Percentiles rank a stretch among this genome's conserved stretches.
phyloP scores from a whole-genome alignment of 2,888 invertebrate genomes.

The Branchellion lobata region DNA sequence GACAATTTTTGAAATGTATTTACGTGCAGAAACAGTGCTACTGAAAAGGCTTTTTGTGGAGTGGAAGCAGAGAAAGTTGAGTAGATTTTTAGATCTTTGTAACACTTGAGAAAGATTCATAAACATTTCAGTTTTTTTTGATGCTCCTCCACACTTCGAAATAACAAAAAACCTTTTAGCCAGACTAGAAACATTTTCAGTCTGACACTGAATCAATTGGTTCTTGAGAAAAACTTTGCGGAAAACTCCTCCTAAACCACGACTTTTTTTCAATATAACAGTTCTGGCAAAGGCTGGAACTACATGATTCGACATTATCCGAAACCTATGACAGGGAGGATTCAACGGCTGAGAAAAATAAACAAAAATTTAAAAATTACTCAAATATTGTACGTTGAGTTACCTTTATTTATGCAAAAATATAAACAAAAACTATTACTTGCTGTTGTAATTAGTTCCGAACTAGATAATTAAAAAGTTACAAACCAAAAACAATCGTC shows the following conservation, averaged over 20 bases:
- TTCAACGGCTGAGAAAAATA: too few species aligned
- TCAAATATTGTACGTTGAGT: background rate
- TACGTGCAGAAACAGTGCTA: background rate
- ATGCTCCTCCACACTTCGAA: background rate
- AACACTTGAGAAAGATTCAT: background rate
- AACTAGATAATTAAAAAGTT: background rate
- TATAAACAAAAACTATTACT: background rate
- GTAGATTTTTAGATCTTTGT: background rate
- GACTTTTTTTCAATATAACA: background rate
- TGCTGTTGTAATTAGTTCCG: background rate
- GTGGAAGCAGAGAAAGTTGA: background rate
- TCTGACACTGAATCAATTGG: background rate
- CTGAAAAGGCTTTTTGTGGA: background rate
- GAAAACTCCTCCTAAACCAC: background rate
- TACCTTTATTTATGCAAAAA: too few species aligned
- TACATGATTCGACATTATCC: background rate
- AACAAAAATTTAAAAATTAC: background rate
- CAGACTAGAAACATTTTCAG: slow-evolving; percentile 10
- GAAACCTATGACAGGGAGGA: too few species aligned
- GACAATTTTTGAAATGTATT: background rate
- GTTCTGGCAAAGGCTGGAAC: background rate
- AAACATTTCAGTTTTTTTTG: background rate
- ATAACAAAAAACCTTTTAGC: background rate
- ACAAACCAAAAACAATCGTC: background rate
- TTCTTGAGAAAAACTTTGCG: background rate